phyloP scores from a whole-genome alignment of 2,888 invertebrate species.

The Oscheius onirici region DNA sequence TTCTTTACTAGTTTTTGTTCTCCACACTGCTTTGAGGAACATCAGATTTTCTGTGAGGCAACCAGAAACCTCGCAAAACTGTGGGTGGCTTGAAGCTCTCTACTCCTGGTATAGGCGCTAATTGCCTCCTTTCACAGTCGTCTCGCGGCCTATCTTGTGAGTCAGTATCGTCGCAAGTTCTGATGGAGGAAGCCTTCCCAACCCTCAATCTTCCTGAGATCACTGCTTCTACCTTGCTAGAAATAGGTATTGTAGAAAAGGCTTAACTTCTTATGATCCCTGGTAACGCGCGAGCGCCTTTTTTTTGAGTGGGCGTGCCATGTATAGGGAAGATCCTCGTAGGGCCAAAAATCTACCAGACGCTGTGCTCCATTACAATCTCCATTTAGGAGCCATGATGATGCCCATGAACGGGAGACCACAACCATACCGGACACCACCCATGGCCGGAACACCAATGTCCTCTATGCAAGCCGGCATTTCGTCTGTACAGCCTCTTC shows the following conservation, averaged over 20 bases:
- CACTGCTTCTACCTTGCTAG: conserved; percentile 7
- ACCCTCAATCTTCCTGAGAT: conserved; percentile 5
- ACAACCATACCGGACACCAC: conserved; percentile 24
- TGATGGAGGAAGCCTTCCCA: conserved; percentile 22
- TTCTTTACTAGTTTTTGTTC: too few relatives aligned
- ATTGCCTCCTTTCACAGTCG: conserved; percentile 29
- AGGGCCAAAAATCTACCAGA: not conserved
- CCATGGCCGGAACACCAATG: not conserved
- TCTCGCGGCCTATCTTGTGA: conserved; percentile 29
- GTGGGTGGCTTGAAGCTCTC: not conserved
- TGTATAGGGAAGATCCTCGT: not conserved
- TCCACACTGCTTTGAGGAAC: too few relatives aligned
- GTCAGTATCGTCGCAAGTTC: conserved; percentile 26
- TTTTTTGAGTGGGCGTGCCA: not conserved
- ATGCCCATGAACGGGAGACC: conserved; percentile 31
- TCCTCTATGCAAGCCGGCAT: not conserved
- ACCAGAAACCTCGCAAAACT: too few relatives aligned
- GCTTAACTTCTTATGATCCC: not conserved
- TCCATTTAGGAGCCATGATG: conserved; percentile 31
- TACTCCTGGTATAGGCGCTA: conserved; percentile 23
- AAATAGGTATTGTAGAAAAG: conserved; percentile 10
- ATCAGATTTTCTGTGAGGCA: too few relatives aligned
- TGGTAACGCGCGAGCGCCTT: not conserved
- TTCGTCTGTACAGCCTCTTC: not conserved
- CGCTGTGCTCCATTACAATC: not conserved